A percentile compares a stretch with the other conserved stretches of the same genome.
Conservation (phyloP, 2,888 invertebrate genomes). For the Drosophila mercatorum region DNA sequence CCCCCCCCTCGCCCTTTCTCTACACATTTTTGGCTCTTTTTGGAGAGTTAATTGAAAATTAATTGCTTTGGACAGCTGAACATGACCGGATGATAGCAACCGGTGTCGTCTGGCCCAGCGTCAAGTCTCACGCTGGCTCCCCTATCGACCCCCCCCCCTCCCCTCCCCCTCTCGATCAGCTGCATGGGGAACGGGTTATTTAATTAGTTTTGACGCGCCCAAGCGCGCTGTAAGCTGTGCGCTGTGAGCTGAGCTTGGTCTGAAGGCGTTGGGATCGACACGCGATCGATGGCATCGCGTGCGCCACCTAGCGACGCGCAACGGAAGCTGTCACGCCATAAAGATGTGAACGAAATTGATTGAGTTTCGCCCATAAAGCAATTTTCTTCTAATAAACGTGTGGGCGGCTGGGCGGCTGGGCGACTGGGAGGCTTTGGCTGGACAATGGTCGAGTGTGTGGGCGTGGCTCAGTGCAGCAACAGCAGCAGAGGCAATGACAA, state of each 20-base stretch:
- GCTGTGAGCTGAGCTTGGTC: neutral
- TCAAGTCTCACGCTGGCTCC: conserved; percentile 6
- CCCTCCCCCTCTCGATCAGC: conserved; percentile 12
- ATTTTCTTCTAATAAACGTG: conserved; percentile 49
- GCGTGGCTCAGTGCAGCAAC: conserved; percentile 26
- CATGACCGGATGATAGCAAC: conserved; percentile 43
- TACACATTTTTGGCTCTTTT: conserved; percentile 36
- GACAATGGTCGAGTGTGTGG: conserved; percentile 49
- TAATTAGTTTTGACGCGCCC: conserved; percentile 76
- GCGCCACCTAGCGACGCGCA: conserved; percentile 20
- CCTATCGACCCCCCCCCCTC: neutral
- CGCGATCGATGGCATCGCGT: conserved; percentile 44
- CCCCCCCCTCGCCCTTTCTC: neutral
- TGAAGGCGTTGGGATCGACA: conserved; percentile 39
- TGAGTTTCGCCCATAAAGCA: conserved; percentile 50
- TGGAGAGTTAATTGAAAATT: conserved; percentile 74
- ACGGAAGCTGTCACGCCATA: conserved; percentile 44
- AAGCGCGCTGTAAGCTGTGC: conserved; percentile 22
- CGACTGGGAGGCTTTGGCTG: conserved; percentile 10
- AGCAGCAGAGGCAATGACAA: conserved; percentile 37
- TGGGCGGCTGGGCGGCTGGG: neutral
- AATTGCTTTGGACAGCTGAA: conserved; percentile 76
- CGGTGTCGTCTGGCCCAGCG: conserved; percentile 5
- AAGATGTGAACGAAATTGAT: conserved; percentile 28
- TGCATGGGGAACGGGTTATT: conserved; percentile 64